Conservation (phyloP, 2,888 invertebrate species). For the Embidobia sp. region DNA sequence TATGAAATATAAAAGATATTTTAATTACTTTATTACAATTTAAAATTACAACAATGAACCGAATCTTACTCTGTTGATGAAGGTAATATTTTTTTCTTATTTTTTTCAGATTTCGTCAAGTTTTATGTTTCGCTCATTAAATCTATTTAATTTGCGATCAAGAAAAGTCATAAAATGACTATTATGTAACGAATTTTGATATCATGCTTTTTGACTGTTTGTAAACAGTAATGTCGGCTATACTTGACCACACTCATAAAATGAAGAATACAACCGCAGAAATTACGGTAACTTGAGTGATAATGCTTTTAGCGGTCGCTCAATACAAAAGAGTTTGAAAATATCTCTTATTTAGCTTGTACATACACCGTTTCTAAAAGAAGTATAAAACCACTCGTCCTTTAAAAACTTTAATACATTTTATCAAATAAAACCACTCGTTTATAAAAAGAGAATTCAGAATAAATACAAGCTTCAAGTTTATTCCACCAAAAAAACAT, state of each 20-base stretch:
- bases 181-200: neutral
- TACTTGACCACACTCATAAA: conserved; percentile 20
- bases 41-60: too few relatives aligned
- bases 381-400: conserved; percentile 8
- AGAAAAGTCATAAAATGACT: too few relatives aligned
- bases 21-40: too few relatives aligned
- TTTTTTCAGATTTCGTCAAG: too few relatives aligned
- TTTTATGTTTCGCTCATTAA: too few relatives aligned
- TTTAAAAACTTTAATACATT: conserved; percentile 36
- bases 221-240: conserved; percentile 3
- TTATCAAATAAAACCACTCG: conserved; percentile 30
- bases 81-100: too few relatives aligned
- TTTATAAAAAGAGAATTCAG: conserved; percentile 25
- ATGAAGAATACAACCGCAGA: conserved; percentile 17
- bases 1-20: too few relatives aligned
- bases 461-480: conserved; percentile 35
- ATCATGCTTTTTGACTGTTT: conserved; percentile 13
- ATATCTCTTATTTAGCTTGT: conserved; percentile 23
- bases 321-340: conserved; percentile 24
- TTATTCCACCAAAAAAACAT: conserved; percentile 18
- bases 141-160: too few relatives aligned
- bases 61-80: too few relatives aligned
- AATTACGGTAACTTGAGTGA: conserved; percentile 24
- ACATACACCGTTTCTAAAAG: conserved; percentile 5
- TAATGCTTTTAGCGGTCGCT: conserved; percentile 28